These are phyloP conservation scores for Callitettix versicolor DNA, from an alignment of 1,140 invertebrate genomes.

Conservation along the genomic window DNA sequence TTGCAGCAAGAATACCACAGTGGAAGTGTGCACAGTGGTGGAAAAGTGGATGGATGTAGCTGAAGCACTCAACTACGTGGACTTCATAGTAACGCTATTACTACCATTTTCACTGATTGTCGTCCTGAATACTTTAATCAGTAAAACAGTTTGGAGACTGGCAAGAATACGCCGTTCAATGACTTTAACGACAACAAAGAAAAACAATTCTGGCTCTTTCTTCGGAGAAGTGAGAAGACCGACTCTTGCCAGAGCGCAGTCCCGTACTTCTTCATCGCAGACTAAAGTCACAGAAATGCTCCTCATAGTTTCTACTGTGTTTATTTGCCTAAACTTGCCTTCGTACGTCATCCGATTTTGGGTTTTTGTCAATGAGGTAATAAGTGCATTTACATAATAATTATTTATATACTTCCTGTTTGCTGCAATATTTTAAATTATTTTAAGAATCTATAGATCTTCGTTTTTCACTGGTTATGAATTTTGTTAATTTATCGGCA, in stretches of 20 bases:
- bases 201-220: slow-evolving; percentile 1
- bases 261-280: slow-evolving; percentile 37
- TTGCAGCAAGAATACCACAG: slow-evolving; percentile 29
- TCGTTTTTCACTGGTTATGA: too few species aligned
- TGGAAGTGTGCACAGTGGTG: slow-evolving; percentile 37
- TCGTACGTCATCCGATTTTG: slow-evolving; percentile 51
- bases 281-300: slow-evolving; percentile 70
- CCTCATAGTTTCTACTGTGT: slow-evolving; percentile 66
- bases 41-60: slow-evolving; percentile 36
- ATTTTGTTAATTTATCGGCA: too few species aligned
- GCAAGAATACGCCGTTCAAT: slow-evolving; percentile 41
- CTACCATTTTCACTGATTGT: slow-evolving; percentile 59
- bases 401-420: too few species aligned
- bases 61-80: slow-evolving; percentile 52
- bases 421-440: too few species aligned
- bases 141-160: slow-evolving; percentile 47
- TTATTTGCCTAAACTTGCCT: slow-evolving; percentile 67
- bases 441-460: too few species aligned
- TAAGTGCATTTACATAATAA: too few species aligned
- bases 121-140: slow-evolving; percentile 58
- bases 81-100: slow-evolving; percentile 57
- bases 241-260: neutral
- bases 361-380: slow-evolving; percentile 43
- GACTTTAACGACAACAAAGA: slow-evolving; percentile 28
- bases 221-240: neutral